These are phyloP conservation scores for Acanthurus lineatus DNA, from an alignment of 2,797 vertebrate species.

Conservation along the genomic window DNA sequence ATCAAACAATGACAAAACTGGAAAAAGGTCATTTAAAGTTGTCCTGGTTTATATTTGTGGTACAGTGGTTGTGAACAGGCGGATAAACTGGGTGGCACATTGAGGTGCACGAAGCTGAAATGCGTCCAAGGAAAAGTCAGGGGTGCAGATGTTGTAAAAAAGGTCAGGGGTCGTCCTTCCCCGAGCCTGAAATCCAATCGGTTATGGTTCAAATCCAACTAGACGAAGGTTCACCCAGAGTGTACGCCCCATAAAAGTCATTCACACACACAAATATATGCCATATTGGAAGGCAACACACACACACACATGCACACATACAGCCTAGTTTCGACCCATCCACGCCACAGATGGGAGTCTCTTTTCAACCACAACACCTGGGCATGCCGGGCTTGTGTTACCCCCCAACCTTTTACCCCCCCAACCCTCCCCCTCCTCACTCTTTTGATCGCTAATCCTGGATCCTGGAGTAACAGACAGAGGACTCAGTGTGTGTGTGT, in stretches of 20 bases:
- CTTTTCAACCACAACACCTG: conserved; percentile 82
- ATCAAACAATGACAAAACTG: neutral
- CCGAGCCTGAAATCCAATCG: conserved; percentile 78
- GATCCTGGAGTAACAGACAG: conserved; percentile 53
- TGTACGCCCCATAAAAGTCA: conserved; percentile 76
- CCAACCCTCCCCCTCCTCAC: neutral
- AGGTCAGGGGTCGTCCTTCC: conserved; percentile 62
- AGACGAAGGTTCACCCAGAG: conserved; percentile 82
- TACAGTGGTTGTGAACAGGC: neutral
- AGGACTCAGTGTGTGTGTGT: neutral
- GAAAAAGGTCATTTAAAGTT: neutral
- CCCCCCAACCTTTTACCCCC: conserved; percentile 56
- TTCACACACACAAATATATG: conserved; percentile 38
- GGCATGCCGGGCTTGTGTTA: conserved; percentile 75
- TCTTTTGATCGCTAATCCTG: conserved; percentile 86
- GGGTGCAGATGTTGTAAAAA: conserved; percentile 70
- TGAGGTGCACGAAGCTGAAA: conserved; percentile 29
- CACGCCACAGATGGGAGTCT: conserved; percentile 73
- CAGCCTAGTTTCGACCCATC: conserved; percentile 57
- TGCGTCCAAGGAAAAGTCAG: conserved; percentile 43
- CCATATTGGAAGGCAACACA: conserved; percentile 13
- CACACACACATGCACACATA: conserved; percentile 36
- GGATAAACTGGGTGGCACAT: conserved; percentile 19
- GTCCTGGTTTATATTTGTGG: neutral
- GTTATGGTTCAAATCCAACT: conserved; percentile 86